phyloP scores from a whole-genome alignment of 2,797 vertebrate genomes.

The Acanthiza pusilla region DNA sequence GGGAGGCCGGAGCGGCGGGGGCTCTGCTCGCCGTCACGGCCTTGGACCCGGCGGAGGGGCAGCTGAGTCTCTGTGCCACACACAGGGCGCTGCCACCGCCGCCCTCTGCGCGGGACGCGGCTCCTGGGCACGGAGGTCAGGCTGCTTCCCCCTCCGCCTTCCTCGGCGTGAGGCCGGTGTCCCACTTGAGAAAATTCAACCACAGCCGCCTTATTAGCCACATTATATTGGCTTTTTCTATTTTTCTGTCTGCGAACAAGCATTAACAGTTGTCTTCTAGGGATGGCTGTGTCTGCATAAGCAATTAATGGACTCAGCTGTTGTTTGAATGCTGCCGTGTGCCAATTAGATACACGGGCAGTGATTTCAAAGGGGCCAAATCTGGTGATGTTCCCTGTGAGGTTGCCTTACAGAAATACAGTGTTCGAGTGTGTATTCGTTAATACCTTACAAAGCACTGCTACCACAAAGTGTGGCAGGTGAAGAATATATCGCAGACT shows the following conservation, averaged over 20 bases:
- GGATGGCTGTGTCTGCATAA: background rate
- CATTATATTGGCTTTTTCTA: rapidly evolving
- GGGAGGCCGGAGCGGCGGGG: background rate
- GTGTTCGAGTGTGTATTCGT: background rate
- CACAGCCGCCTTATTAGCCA: background rate
- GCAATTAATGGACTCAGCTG: background rate
- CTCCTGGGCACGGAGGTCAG: background rate
- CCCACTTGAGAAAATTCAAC: rapidly evolving
- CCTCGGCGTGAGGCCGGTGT: rapidly evolving
- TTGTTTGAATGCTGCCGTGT: background rate
- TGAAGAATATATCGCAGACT: background rate
- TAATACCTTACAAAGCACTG: background rate
- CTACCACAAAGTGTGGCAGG: background rate
- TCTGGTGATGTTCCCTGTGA: background rate
- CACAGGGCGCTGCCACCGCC: background rate
- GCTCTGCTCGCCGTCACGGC: background rate
- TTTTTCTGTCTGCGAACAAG: background rate
- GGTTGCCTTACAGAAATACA: rapidly evolving
- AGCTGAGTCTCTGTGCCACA: background rate
- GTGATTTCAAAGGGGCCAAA: rapidly evolving
- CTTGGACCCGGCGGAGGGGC: background rate
- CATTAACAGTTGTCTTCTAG: background rate
- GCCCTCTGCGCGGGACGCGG: background rate
- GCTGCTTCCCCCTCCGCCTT: background rate
- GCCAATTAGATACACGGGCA: background rate